Conservation (phyloP, 2,113 vertebrate species). For the Leucosticte australis region DNA sequence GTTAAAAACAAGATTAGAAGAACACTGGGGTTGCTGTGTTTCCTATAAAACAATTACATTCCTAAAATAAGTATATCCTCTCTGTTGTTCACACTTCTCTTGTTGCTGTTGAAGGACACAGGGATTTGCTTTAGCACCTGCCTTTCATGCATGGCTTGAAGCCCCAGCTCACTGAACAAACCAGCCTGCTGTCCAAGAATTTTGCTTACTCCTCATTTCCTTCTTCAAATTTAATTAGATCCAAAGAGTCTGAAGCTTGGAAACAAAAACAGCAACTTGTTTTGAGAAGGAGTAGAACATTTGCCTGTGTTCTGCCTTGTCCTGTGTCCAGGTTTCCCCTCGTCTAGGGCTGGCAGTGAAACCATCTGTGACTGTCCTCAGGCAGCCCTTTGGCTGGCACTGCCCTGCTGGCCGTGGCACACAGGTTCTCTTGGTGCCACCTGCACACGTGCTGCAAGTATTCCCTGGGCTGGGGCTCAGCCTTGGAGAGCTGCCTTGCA, state of each 20-base stretch:
- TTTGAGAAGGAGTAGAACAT: not conserved
- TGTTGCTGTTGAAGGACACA: not conserved
- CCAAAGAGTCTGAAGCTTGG: not conserved
- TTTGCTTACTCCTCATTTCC: constrained; percentile 11
- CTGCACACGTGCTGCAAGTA: fast-evolving
- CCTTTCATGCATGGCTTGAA: not conserved
- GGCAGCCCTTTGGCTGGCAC: not conserved
- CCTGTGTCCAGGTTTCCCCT: not conserved
- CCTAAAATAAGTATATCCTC: not conserved
- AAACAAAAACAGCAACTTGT: not conserved
- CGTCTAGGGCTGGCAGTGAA: not conserved
- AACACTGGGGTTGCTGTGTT: not conserved
- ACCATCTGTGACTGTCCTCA: not conserved
- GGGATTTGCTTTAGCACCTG: constrained; percentile 21
- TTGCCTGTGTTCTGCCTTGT: not conserved
- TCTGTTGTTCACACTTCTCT: not conserved
- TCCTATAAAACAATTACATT: not conserved
- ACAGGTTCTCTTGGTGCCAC: not conserved
- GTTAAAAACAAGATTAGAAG: not conserved
- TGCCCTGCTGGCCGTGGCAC: not conserved
- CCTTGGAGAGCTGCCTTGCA: not conserved
- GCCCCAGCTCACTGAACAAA: not conserved
- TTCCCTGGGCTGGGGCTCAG: not conserved
- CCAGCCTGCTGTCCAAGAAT: not conserved
- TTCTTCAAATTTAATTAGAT: constrained; percentile 16